These are phyloP conservation scores for Chorisops tibialis DNA, from an alignment of 2,888 invertebrate genomes.

Conservation along the genomic window DNA sequence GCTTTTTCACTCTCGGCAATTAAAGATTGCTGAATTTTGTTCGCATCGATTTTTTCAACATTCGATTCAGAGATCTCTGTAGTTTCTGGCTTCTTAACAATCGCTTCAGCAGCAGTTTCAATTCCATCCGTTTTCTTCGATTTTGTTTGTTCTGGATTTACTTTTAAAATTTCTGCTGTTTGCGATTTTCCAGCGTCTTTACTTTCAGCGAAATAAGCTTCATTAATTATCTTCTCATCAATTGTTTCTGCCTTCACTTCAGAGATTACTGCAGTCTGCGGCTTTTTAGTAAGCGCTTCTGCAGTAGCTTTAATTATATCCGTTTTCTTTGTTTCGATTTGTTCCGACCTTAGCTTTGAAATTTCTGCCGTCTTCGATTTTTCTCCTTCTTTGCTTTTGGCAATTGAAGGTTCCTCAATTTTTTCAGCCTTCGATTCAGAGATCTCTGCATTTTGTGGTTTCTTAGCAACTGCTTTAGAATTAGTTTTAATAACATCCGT, in stretches of 20 bases:
- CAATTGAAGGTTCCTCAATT: too few species aligned
- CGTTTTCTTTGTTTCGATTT: too few species aligned
- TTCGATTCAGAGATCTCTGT: slow-evolving; percentile 25
- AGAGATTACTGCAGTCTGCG: background rate
- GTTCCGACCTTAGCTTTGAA: too few species aligned
- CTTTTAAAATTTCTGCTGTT: background rate
- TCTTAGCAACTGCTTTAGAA: background rate
- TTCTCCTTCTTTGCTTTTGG: too few species aligned
- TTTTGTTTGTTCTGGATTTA: too few species aligned
- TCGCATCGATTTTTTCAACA: slow-evolving; percentile 32
- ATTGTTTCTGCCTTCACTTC: background rate
- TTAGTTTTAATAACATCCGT: too few species aligned
- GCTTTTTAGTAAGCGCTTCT: background rate
- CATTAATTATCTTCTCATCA: background rate
- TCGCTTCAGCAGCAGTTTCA: too few species aligned
- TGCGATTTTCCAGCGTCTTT: slow-evolving; percentile 28
- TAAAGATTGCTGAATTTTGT: slow-evolving; percentile 25
- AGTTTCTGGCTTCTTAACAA: too few species aligned
- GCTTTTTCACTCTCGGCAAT: slow-evolving; percentile 32
- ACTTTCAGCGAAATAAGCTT: slow-evolving; percentile 25
- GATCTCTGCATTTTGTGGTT: background rate
- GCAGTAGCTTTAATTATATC: too few species aligned
- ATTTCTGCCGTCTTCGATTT: too few species aligned
- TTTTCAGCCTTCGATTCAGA: background rate
- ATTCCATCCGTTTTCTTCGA: too few species aligned